A percentile compares a stretch with the other conserved stretches of the same genome.
These are phyloP conservation scores for Dipodomys ordii DNA, from an alignment of 2,113 vertebrate genomes.

Conservation along the genomic window DNA sequence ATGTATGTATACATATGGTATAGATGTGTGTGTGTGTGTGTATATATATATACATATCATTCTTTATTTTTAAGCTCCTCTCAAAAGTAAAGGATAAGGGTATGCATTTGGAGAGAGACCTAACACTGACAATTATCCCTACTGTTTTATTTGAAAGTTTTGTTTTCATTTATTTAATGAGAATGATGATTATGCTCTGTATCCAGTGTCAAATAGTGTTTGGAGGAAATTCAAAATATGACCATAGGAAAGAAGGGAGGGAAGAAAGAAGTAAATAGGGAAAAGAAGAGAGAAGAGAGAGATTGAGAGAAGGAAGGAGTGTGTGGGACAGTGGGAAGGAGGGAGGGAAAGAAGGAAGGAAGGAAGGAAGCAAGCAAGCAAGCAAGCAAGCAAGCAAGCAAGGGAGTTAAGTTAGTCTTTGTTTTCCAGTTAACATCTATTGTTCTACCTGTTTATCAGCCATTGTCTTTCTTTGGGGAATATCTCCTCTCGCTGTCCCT, in stretches of 20 bases:
- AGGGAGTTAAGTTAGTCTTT: neutral
- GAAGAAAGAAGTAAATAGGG: no score
- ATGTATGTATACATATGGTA: no score
- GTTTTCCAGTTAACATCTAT: neutral
- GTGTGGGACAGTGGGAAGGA: no score
- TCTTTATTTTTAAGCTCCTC: neutral
- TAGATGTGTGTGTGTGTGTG: no score
- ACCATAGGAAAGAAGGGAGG: neutral
- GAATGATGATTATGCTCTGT: neutral
- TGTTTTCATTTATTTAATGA: neutral
- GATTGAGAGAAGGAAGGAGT: no score
- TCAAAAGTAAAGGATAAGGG: neutral
- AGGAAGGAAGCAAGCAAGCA: neutral
- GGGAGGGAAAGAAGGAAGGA: neutral
- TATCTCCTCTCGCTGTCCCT: neutral
- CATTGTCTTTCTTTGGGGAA: neutral
- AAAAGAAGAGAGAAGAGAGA: no score
- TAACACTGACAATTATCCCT: no score
- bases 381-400: accelerated
- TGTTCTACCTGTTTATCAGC: neutral
- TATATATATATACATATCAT: no score
- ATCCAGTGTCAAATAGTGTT: neutral
- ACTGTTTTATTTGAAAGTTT: neutral
- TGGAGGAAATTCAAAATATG: neutral
- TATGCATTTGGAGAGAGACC: accelerated